Evolutionary conservation across 2,113 vertebrate genomes (phyloP).

Genomic region (Pachypanchax playfairii): DNA sequence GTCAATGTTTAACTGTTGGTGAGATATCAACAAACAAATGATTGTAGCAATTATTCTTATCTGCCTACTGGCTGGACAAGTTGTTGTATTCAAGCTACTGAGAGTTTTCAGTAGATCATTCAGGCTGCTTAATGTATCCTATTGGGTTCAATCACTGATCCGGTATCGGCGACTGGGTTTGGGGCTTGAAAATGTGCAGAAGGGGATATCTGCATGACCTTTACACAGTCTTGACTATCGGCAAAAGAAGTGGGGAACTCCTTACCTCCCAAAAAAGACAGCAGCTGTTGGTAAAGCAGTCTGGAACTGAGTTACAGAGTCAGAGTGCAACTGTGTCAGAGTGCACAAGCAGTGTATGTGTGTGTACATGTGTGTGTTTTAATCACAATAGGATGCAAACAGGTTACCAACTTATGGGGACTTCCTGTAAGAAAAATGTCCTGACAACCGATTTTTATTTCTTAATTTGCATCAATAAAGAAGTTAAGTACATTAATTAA

Average conservation of each 20-base stretch:
- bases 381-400: no score
- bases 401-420: no score
- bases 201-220: constrained; percentile 52
- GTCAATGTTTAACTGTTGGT: constrained; percentile 45
- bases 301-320: no score
- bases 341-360: no score
- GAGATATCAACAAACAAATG: constrained; percentile 40
- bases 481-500: no score
- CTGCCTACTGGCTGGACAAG: background rate
- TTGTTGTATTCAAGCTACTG: background rate
- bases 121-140: constrained; percentile 7
- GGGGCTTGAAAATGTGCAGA: constrained; percentile 14
- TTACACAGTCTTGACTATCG: constrained; percentile 75
- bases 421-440: no score
- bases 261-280: constrained; percentile 66
- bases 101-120: constrained; percentile 17
- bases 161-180: constrained; percentile 31
- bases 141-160: constrained; percentile 7
- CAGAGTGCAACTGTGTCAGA: no score
- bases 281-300: constrained; percentile 46
- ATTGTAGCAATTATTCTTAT: constrained; percentile 42
- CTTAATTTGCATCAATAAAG: no score
- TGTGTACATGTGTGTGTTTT: no score
- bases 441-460: no score
- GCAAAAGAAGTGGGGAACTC: constrained; percentile 59